Evolutionary conservation across 35 echinoderm and acorn worm species (phyloP).

Genomic region (Apostichopus californicus): DNA sequence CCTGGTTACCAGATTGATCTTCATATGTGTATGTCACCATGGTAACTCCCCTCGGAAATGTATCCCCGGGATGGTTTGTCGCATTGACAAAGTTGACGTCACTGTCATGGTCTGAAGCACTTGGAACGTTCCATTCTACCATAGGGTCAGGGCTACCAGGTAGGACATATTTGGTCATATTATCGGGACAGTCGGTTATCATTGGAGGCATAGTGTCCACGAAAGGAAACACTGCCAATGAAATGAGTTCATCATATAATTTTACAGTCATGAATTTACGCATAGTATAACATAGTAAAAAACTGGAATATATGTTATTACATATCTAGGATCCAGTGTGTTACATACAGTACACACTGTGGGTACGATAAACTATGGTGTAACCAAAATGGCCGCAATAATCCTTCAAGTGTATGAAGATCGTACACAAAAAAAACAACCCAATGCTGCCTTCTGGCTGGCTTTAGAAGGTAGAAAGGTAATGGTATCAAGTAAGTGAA

Average conservation of each 20-base stretch:
- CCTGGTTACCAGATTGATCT: conserved; percentile 54
- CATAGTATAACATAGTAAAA: no score
- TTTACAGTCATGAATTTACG: no score
- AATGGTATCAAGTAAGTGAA: no score
- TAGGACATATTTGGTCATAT: not conserved
- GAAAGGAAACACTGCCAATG: not conserved
- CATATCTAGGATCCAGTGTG: no score
- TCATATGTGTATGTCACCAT: conserved; percentile 64
- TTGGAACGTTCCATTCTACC: conserved; percentile 43
- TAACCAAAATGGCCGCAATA: no score
- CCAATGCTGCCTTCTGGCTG: no score
- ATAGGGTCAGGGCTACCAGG: not conserved
- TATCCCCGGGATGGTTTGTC: conserved; percentile 59
- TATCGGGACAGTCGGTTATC: not conserved
- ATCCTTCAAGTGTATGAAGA: no score
- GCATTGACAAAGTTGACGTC: not conserved
- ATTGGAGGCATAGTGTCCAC: conserved; percentile 4
- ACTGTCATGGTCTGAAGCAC: conserved; percentile 70
- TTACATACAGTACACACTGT: no score
- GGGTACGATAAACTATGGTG: no score
- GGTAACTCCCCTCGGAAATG: conserved; percentile 56
- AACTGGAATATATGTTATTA: no score
- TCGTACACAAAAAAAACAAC: no score
- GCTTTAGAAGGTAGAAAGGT: no score
- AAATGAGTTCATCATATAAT: not conserved